phyloP scores from a whole-genome alignment of 1,140 invertebrate genomes.

The Apis laboriosa region DNA sequence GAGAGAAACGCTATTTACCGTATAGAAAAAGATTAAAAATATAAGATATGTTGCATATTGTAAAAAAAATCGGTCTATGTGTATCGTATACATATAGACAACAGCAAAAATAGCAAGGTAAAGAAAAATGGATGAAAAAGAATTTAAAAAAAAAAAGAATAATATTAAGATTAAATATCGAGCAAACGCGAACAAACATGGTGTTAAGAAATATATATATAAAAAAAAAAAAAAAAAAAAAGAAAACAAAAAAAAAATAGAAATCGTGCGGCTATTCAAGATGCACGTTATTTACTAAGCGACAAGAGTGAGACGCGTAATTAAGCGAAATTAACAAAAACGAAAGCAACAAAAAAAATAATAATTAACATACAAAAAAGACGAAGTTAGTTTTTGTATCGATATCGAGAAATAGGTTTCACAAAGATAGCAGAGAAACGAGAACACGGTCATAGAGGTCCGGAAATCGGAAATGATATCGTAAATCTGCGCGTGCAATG shows the following conservation, averaged over 20 bases:
- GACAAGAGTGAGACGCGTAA: constrained; percentile 64
- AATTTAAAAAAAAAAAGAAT: background rate
- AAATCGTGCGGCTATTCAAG: constrained; percentile 34
- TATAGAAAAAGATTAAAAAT: background rate
- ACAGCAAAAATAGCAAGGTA: background rate
- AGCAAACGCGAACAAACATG: constrained; percentile 18
- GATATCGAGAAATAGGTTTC: constrained; percentile 38
- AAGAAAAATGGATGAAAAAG: background rate
- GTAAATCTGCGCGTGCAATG: constrained; percentile 21
- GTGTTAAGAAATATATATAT: constrained; percentile 5
- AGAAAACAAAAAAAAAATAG: constrained; percentile 28
- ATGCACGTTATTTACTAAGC: constrained; percentile 50
- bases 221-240: background rate
- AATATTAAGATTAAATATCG: constrained; percentile 42
- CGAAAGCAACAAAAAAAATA: constrained; percentile 13
- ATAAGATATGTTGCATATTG: constrained; percentile 9
- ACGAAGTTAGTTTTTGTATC: constrained; percentile 74
- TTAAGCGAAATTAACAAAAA: constrained; percentile 52
- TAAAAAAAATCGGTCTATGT: constrained; percentile 39
- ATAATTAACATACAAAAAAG: constrained; percentile 27
- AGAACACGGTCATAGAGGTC: constrained; percentile 51
- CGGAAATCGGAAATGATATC: constrained; percentile 75
- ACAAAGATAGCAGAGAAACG: constrained; percentile 39
- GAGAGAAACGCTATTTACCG: constrained; percentile 7
- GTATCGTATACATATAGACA: background rate